Evolutionary conservation across 1,140 invertebrate genomes (phyloP).

Genomic region (Meteorus sp.): DNA sequence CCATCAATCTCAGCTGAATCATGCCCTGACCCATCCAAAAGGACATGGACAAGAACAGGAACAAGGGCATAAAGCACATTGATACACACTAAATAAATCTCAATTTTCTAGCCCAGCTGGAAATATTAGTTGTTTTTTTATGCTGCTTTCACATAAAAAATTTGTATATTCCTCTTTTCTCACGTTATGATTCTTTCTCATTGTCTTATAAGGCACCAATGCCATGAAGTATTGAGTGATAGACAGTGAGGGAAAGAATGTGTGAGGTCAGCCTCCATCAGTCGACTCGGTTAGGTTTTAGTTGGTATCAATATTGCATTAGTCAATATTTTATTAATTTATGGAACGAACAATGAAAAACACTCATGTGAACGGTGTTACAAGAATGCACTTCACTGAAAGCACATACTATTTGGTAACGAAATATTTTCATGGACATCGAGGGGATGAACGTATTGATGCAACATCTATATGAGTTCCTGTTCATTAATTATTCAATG

Average conservation of each 20-base stretch:
- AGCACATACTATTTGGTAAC: slow-evolving; percentile 22
- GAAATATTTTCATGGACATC: neutral
- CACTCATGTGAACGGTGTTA: slow-evolving; percentile 50
- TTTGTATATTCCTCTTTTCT: neutral
- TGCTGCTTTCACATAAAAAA: slow-evolving; percentile 8
- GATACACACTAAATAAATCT: slow-evolving; percentile 57
- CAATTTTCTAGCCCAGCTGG: slow-evolving; percentile 49
- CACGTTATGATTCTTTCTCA: neutral
- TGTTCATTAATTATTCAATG: slow-evolving; percentile 39
- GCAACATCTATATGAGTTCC: neutral
- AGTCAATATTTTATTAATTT: slow-evolving; percentile 32
- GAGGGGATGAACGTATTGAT: neutral
- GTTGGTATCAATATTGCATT: slow-evolving; percentile 54
- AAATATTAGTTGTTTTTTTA: slow-evolving; percentile 24
- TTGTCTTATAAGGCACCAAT: neutral
- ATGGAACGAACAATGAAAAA: slow-evolving; percentile 29
- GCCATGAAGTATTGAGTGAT: slow-evolving; percentile 2
- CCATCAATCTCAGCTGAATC: slow-evolving; percentile 59
- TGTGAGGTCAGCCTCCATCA: slow-evolving; percentile 12
- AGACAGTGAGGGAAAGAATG: neutral
- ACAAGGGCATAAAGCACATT: slow-evolving; percentile 61
- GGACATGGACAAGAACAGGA: slow-evolving; percentile 59
- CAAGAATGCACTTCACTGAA: slow-evolving; percentile 54
- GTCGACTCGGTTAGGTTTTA: slow-evolving; percentile 28
- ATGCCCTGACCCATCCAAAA: slow-evolving; percentile 60